These are phyloP conservation scores for Nomada hirtipes DNA, from an alignment of 2,888 invertebrate species.

Conservation along the genomic window DNA sequence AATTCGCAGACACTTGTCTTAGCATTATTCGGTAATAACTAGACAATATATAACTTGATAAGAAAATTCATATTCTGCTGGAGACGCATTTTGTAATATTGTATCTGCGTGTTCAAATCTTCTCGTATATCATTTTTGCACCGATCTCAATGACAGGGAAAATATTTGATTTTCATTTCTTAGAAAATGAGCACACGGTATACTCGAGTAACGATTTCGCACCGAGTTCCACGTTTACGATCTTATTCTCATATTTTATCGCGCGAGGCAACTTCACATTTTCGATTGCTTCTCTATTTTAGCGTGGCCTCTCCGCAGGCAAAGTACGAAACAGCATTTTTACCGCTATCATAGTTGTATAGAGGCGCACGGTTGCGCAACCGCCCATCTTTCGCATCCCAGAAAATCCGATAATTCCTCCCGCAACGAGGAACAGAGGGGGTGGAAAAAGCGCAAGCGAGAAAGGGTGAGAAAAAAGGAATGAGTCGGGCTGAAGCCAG, in stretches of 20 bases:
- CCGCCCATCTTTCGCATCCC: constrained; percentile 61
- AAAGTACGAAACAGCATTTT: constrained; percentile 41
- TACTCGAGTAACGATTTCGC: not conserved
- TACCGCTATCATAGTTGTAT: constrained; percentile 54
- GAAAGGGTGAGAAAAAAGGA: constrained; percentile 38
- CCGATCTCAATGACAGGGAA: no score
- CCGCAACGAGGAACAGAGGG: constrained; percentile 53
- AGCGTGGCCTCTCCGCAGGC: not conserved
- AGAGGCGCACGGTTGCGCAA: constrained; percentile 29
- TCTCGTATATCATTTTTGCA: no score
- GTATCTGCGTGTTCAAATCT: no score
- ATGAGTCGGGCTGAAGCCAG: constrained; percentile 58
- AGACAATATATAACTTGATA: no score
- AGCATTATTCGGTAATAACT: no score
- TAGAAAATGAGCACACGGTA: not conserved
- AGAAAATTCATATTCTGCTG: no score
- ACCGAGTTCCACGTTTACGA: not conserved
- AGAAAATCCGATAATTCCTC: constrained; percentile 72
- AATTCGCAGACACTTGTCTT: no score
- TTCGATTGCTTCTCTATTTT: constrained; percentile 1
- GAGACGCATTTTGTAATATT: no score
- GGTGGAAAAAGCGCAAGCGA: constrained; percentile 29
- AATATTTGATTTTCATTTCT: no score
- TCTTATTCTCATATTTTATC: not conserved
- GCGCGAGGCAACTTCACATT: not conserved